Conservation (phyloP, 2,888 invertebrate genomes). For the Plagiodera versicolora region DNA sequence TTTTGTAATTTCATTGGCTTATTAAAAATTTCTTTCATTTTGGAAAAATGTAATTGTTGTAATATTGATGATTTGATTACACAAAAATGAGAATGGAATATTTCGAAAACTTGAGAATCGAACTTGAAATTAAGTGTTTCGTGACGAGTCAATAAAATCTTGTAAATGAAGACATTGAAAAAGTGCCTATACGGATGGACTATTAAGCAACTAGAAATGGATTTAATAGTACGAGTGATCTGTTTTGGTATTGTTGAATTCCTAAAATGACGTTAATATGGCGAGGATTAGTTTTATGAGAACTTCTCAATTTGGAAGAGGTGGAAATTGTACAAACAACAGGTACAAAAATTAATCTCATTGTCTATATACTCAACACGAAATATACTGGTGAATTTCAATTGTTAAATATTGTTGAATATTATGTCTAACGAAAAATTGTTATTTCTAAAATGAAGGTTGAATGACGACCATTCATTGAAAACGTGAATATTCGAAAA, state of each 20-base stretch:
- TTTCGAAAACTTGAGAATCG: no score
- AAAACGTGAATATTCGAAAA: neutral
- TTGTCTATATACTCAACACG: neutral
- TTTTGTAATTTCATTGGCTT: no score
- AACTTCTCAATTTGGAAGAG: neutral
- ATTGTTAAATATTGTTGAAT: neutral
- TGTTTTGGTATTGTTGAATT: no score
- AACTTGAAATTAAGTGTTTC: neutral
- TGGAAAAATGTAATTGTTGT: no score
- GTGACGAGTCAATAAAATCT: neutral
- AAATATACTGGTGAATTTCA: neutral
- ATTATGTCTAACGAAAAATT: neutral
- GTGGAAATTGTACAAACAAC: neutral
- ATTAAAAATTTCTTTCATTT: no score
- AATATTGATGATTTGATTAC: no score
- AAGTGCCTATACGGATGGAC: neutral
- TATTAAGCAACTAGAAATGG: neutral
- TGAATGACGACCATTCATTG: neutral
- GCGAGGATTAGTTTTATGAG: neutral
- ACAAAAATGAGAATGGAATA: no score
- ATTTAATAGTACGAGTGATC: neutral
- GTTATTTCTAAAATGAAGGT: neutral
- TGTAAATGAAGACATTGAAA: neutral
- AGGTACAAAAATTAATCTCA: neutral
- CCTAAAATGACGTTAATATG: neutral